These are phyloP conservation scores for Popillia japonica DNA, from an alignment of 1,140 invertebrate genomes.

Conservation along the genomic window DNA sequence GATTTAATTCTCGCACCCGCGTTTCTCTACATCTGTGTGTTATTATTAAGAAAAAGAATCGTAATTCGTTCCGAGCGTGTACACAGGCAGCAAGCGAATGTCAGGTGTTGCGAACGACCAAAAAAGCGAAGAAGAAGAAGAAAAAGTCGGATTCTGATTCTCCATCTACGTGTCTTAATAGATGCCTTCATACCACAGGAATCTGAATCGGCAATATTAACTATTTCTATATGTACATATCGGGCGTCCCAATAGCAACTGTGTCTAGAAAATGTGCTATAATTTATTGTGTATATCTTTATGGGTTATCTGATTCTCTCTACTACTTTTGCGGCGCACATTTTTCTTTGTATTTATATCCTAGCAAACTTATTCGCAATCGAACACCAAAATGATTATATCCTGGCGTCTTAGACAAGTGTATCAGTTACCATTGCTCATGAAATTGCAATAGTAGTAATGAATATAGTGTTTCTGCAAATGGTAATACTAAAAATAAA, in stretches of 20 bases:
- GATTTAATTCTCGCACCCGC: background rate
- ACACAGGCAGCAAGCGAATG: background rate
- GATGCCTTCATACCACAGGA: constrained; percentile 3
- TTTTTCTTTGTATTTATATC: background rate
- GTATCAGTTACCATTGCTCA: background rate
- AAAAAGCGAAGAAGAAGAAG: background rate
- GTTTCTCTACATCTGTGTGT: constrained; percentile 5
- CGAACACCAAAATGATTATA: background rate
- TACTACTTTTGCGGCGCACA: background rate
- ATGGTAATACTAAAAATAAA: too few relatives aligned
- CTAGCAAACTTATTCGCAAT: background rate
- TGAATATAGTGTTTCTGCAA: too few relatives aligned
- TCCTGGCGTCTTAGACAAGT: too few relatives aligned
- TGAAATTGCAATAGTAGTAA: too few relatives aligned
- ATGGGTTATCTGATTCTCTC: constrained; percentile 13
- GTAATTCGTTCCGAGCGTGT: background rate
- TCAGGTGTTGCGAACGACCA: constrained; percentile 1
- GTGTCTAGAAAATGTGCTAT: constrained; percentile 16
- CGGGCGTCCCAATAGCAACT: background rate
- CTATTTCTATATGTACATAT: background rate
- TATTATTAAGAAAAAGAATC: background rate
- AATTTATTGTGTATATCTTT: constrained; percentile 29
- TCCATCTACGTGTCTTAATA: background rate
- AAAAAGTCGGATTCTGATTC: background rate
- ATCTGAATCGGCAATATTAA: constrained; percentile 19